Evolutionary conservation across 2,113 vertebrate species (phyloP), one percentile per base, ranked within the genome.

Genomic region (Xerus inauris): DNA sequence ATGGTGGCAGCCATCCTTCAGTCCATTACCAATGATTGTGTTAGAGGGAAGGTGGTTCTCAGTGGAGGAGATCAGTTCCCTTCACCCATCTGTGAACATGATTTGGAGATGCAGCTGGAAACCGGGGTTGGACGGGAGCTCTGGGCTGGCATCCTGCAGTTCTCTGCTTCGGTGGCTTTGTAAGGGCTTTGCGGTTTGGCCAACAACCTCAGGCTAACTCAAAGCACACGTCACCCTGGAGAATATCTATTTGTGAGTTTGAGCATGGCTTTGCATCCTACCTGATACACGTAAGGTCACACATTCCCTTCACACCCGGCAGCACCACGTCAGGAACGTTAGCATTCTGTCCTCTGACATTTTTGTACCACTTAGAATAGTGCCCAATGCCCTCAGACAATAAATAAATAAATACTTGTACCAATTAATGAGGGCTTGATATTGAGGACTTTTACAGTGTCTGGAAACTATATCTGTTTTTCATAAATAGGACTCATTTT

Each of bases 271-370:
- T 19, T n/a, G 51, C 47, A 2, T 10, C 72, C 49, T 49, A 2
- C 24, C 10, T 8, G 54, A 38, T 42, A 24, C n/a, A 2, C 3
- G 69, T 3, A 49, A 49, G 11, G 19, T 20, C 26, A 2, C 57
- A 28, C 6, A 7, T 8, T 30, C 14, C 30, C 35, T 40, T 38
- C 0, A 0, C 3, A 1, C 20, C 19, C 0, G 35, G 47, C 57
- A 83, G 57, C 9, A 47, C 16, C 22, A 26, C 6, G n/a, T 19
- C 86, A 19, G 17, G 32, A 54, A 14, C 4, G 51, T 13, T 9
- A 13, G 17, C 40, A 6, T 11, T 22, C 42, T 38, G 6, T 35
- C 54, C 45, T 47, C 13, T 9, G 32, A 40, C 19, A 6, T 38
- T 72, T 32, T 59, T 26, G 17, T 2, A 47, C 24, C 3, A 6